Evolutionary conservation across 2,113 vertebrate genomes (phyloP).

Genomic region (Bubalus kerabau): DNA sequence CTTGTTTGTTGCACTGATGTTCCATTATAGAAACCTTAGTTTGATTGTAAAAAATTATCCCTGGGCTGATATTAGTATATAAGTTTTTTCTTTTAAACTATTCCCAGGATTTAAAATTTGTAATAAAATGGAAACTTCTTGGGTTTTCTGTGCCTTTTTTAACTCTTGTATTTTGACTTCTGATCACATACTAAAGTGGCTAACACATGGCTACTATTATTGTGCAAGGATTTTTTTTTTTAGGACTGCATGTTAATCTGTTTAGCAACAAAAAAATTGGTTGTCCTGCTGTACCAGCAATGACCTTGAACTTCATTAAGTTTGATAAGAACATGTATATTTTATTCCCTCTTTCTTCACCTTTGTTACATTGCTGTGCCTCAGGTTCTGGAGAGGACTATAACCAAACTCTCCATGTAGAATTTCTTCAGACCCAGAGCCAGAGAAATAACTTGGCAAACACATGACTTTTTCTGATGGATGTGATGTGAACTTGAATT

Average conservation of each 20-base stretch:
- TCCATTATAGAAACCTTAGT: neutral
- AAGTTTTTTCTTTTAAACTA: neutral
- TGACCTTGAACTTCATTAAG: neutral
- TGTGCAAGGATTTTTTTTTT: slow-evolving; percentile 16
- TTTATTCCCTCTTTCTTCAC: neutral
- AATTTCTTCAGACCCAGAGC: neutral
- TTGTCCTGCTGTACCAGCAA: neutral
- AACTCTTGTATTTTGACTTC: slow-evolving; percentile 55
- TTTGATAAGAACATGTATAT: neutral
- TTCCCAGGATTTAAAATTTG: slow-evolving; percentile 52
- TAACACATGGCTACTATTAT: slow-evolving; percentile 34
- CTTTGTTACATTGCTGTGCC: neutral
- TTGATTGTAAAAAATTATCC: neutral
- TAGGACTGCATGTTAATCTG: neutral
- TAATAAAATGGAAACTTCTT: slow-evolving; percentile 51
- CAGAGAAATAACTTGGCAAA: neutral
- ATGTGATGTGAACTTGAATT: neutral
- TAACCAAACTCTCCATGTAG: neutral
- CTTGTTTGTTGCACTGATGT: neutral
- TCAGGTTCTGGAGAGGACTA: neutral
- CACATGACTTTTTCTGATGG: neutral
- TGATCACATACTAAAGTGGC: slow-evolving; percentile 66
- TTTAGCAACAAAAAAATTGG: neutral
- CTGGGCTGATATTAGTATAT: neutral
- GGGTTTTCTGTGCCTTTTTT: slow-evolving; percentile 50